Evolutionary conservation across 1,140 invertebrate species (phyloP).

Genomic region (Anthonomus grandis): DNA sequence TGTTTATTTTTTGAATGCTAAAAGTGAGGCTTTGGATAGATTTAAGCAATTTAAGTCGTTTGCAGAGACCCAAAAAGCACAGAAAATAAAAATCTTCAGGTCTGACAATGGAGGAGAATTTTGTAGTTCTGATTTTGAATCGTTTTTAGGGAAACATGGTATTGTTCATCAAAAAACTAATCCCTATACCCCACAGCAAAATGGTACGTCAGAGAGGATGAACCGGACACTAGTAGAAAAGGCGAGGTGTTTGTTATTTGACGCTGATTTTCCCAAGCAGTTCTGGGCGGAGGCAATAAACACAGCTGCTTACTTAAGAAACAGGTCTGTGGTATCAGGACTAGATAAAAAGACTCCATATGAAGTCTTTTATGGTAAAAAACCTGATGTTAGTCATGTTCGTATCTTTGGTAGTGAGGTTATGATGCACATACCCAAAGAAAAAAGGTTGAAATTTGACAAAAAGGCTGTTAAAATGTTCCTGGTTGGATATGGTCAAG

Average conservation of each 20-base stretch:
- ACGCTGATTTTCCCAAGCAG: constrained; percentile 36
- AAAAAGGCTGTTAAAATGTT: constrained; percentile 34
- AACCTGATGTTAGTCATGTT: constrained; percentile 39
- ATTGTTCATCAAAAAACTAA: constrained; percentile 35
- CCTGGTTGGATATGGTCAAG: constrained; percentile 29
- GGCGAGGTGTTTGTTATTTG: constrained; percentile 44
- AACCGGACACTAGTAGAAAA: constrained; percentile 47
- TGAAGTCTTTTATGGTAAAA: constrained; percentile 33
- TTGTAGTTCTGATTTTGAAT: constrained; percentile 29
- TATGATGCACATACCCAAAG: constrained; percentile 42
- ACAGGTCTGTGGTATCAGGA: constrained; percentile 36
- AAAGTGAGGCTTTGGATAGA: constrained; percentile 34
- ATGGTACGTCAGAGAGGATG: constrained; percentile 48
- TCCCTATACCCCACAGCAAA: constrained; percentile 47
- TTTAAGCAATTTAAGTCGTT: constrained; percentile 37
- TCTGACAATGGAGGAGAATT: constrained; percentile 37
- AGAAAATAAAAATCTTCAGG: constrained; percentile 38
- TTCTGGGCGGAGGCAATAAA: constrained; percentile 50
- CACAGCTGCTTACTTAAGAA: constrained; percentile 51
- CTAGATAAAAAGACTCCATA: constrained; percentile 28
- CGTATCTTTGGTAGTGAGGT: constrained; percentile 38
- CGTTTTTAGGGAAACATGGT: constrained; percentile 34
- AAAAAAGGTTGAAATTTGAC: constrained; percentile 34
- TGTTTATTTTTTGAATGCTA: constrained; percentile 44
- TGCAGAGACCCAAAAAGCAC: constrained; percentile 35